Conservation (phyloP, 2,113 vertebrate species). For the Cyanoderma ruficeps region DNA sequence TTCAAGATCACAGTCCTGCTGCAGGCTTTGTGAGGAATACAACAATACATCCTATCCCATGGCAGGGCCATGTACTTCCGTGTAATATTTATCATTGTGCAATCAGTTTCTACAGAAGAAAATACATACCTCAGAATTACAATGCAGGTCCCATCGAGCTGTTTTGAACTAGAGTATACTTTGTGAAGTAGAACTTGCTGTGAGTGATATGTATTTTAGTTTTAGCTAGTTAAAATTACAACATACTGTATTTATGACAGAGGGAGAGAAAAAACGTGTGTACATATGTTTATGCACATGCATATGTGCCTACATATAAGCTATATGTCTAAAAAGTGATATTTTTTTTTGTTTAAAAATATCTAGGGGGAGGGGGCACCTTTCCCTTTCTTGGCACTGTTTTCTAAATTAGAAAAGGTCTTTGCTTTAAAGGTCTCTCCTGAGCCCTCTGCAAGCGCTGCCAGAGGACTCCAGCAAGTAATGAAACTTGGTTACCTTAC, state of each 20-base stretch:
- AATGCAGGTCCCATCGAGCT: neutral
- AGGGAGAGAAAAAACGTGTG: neutral
- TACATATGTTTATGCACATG: neutral
- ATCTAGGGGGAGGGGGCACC: neutral
- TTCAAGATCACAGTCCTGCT: neutral
- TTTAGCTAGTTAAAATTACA: neutral
- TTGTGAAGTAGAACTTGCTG: neutral
- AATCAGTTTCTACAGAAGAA: neutral
- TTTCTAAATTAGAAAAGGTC: neutral
- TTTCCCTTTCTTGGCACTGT: neutral
- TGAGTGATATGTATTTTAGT: neutral
- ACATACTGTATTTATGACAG: neutral
- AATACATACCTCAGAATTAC: neutral
- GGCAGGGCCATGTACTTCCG: neutral
- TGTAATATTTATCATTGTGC: neutral
- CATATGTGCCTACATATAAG: neutral
- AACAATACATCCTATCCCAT: neutral
- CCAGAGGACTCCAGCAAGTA: neutral
- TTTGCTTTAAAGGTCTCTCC: neutral
- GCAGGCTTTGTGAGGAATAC: neutral
- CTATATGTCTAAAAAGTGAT: neutral
- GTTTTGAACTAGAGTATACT: neutral
- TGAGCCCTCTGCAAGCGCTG: neutral
- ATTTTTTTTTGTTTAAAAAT: neutral
- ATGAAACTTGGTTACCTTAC: neutral